A percentile compares a stretch with the other conserved stretches of the same genome.
Conservation (phyloP, 2,113 vertebrate genomes). For the Asarcornis scutulata region DNA sequence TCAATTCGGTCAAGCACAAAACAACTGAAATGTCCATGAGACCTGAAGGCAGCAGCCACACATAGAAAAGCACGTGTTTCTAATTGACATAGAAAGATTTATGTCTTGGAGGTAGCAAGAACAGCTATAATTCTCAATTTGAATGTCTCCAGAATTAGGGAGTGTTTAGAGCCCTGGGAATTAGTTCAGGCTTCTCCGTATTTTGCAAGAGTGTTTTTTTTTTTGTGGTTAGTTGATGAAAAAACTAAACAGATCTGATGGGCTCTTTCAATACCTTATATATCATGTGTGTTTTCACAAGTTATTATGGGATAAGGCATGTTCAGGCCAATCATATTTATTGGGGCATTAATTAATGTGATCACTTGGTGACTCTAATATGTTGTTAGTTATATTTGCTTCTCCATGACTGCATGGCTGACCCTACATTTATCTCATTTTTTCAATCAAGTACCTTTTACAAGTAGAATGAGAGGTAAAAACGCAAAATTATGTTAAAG, state of each 20-base stretch:
- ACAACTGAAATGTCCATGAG: neutral
- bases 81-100: neutral
- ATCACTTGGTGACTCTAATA: neutral
- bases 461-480: neutral
- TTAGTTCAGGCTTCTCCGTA: neutral
- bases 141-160: neutral
- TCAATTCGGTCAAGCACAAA: neutral
- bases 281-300: neutral
- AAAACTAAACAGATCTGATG: neutral
- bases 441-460: neutral
- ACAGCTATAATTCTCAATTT: neutral
- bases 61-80: neutral
- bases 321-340: neutral
- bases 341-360: neutral
- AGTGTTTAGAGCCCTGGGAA: neutral
- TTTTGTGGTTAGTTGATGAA: neutral
- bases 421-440: neutral
- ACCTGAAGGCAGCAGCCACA: neutral
- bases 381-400: neutral
- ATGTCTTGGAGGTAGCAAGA: neutral
- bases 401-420: neutral
- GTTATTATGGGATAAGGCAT: neutral
- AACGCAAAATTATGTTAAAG: neutral
- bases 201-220: neutral
- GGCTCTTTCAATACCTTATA: neutral